phyloP scores from a whole-genome alignment of 2,113 vertebrate genomes.

The Corynorhinus townsendii region DNA sequence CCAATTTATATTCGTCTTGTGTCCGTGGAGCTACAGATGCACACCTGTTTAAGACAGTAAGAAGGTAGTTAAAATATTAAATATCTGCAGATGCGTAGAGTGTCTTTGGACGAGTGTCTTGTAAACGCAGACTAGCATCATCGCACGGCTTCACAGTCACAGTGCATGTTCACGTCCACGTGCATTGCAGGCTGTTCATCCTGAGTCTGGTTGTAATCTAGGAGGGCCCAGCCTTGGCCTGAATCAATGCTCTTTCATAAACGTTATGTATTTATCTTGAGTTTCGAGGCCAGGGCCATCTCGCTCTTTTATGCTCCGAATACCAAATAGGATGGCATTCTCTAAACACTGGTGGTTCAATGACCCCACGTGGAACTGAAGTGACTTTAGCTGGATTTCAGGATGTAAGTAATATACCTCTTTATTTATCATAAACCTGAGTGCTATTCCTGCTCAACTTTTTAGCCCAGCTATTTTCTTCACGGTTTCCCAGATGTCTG shows the following conservation, averaged over 20 bases:
- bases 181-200: constrained; percentile 38
- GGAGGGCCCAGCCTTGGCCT: not conserved
- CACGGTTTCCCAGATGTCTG: not conserved
- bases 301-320: constrained; percentile 2
- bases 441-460: not conserved
- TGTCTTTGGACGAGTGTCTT: not conserved
- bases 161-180: not conserved
- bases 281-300: not conserved
- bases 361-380: not conserved
- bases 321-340: not conserved
- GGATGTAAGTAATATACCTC: not conserved
- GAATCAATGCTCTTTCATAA: constrained; percentile 18
- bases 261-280: not conserved
- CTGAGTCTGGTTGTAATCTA: not conserved
- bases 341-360: not conserved
- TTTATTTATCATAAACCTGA: not conserved
- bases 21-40: not conserved
- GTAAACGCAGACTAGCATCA: not conserved
- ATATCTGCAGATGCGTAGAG: not conserved
- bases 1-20: not conserved
- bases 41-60: not conserved
- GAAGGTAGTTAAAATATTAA: not conserved
- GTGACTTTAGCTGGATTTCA: not conserved
- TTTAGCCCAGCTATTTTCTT: not conserved
- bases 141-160: not conserved